Evolutionary conservation across 1,140 invertebrate genomes (phyloP), one percentile per base, ranked within the genome.

Genomic region (Apis mellifera): DNA sequence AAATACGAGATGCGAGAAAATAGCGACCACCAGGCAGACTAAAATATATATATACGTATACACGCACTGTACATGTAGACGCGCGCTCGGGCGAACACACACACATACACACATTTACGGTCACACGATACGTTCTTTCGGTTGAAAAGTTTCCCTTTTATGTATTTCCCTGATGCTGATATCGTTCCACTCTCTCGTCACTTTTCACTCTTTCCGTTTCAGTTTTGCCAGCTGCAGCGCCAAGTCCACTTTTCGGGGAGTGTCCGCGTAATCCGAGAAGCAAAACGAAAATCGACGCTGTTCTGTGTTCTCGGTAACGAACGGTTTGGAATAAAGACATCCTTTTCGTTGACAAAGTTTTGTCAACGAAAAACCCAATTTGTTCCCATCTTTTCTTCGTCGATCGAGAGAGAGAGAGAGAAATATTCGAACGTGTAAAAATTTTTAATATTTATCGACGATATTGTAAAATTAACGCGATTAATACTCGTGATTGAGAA

Each of bases 401-500:
- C 32, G 32, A 42, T 7, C 4, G 32, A 32, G 19, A 9, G 55
- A 57, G 17, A 59, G 57, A 59, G 11, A 21, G 0, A 59, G 4
- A 11, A 32, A 32, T 32, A 32, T 3, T 59, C 11, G 21, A 5
- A n/a, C 21, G 12, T 2, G 57, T 21, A 59, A n/a, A 21, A n/a
- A n/a, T 59, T n/a, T 59, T 21, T n/a, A 42, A 80, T 81, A 32
- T 15, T 42, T 54, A 54, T 19, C 62, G 71, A 32, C 64, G 42
- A 66, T n/a, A n/a, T 81, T 75, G 23, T 21, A 26, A 81, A 81
- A 81, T 81, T 81, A 42, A 66, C 78, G 23, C 71, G 52, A 81
- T 74, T 75, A 81, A 81, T 75, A 75, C 57, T 57, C 71, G 71
- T 12, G 78, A 55, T 21, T 32, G 52, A 32, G 50, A 74, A 13